Evolutionary conservation across 1,140 invertebrate species (phyloP).

Genomic region (Muscidifurax raptorellus): DNA sequence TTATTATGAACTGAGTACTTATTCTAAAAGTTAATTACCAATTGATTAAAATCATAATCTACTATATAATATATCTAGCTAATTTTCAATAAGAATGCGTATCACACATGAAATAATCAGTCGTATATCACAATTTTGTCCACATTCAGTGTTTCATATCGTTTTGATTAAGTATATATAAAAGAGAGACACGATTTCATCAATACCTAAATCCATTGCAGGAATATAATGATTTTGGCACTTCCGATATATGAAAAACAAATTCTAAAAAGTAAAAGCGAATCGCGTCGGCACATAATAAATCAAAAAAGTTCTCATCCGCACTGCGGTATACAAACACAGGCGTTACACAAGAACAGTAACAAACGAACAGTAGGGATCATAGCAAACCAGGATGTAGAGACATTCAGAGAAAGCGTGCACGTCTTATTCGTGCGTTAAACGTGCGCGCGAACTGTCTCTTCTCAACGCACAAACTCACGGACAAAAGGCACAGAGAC

Average conservation of each 20-base stretch:
- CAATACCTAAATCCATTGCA: neutral
- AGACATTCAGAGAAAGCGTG: conserved; percentile 19
- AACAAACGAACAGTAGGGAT: conserved; percentile 28
- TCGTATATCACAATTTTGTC: neutral
- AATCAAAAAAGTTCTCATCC: neutral
- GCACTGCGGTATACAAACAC: conserved; percentile 7
- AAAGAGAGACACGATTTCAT: neutral
- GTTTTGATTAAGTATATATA: neutral
- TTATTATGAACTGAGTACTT: neutral
- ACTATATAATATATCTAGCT: neutral
- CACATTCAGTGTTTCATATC: neutral
- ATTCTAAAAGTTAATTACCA: neutral
- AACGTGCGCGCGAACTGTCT: conserved; percentile 1
- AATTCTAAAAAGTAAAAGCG: neutral
- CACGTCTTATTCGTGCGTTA: neutral
- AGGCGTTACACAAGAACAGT: conserved; percentile 35
- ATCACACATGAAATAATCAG: conserved; percentile 16
- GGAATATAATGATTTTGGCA: neutral
- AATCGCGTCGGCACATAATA: neutral
- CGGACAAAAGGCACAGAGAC: conserved; percentile 13
- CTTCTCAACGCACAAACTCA: neutral
- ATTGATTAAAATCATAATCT: neutral
- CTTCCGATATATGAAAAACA: neutral
- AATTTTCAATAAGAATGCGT: neutral
- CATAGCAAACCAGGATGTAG: conserved; percentile 39